Evolutionary conservation across 2,888 invertebrate genomes (phyloP), one percentile per base, ranked within the genome.

Genomic region (Anaspis maculata): DNA sequence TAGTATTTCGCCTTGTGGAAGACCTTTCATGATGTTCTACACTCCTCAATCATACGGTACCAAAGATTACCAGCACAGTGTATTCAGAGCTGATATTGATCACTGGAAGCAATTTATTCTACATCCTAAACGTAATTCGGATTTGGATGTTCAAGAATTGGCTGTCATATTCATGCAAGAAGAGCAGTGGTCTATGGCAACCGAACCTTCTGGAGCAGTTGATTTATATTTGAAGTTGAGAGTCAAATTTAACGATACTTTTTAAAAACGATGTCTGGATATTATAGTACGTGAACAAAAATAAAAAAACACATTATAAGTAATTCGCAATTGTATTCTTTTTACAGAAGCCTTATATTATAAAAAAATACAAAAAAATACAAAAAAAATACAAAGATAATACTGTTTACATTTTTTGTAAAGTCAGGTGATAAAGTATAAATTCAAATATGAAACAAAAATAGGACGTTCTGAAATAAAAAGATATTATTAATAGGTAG

Each of bases 11-110:
- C 41, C 41, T 9, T 16, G n/a, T 13, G 38, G 37, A 23, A 21
- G 25, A 19, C 34, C 41, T n/a, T 16, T 34, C 13, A 26, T 38
- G 15, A 34, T 41, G 34, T 41, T 25, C 25, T 26, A 34, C 5
- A 14, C 28, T 10, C 34, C 34, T 3, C 14, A 25, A 10, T 25
- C 34, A 25, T 38, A 41, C 33, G 25, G 13, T 13, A 12, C 27
- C 10, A 27, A 14, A 6, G 10, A 27, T 14, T 27, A 27, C 27
- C 10, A 13, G 13, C 27, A 27, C 13, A 10, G 5, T 13, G 11
- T 27, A 27, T n/a, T 4, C 27, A 5, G 5, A 12, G 27, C 6
- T 13, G 13, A 27, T 27, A 27, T 27, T 13, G 13, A 27, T 13
- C 7, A 15, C 5, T 27, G 27, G 27, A 15, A 12, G 7, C 27